Conservation (phyloP, 1,140 invertebrate genomes). For the Drosophila eugracilis region DNA sequence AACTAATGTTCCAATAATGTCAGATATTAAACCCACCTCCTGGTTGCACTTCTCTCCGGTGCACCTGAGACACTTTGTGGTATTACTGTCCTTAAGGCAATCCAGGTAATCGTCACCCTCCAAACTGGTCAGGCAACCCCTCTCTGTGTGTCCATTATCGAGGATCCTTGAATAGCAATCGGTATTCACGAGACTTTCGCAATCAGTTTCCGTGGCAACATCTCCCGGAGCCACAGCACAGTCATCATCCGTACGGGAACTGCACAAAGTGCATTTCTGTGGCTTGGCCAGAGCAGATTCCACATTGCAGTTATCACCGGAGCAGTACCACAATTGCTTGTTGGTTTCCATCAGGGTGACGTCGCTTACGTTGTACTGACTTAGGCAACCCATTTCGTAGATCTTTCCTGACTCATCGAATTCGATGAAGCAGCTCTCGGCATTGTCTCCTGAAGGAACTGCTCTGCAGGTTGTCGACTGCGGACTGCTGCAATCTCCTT, state of each 20-base stretch:
- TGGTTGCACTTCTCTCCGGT: constrained; percentile 57
- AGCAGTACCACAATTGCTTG: constrained; percentile 70
- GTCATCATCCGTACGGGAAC: constrained; percentile 57
- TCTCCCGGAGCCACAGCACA: constrained; percentile 54
- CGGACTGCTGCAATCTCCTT: constrained; percentile 55
- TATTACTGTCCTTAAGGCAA: constrained; percentile 46
- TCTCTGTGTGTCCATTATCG: constrained; percentile 71
- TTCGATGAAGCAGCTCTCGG: constrained; percentile 71
- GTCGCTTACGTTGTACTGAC: constrained; percentile 70
- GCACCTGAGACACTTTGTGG: constrained; percentile 57
- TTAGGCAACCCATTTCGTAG: constrained; percentile 64
- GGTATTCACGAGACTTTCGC: constrained; percentile 49
- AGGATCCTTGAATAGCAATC: constrained; percentile 71
- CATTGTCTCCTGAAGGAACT: constrained; percentile 27
- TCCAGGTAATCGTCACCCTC: constrained; percentile 61
- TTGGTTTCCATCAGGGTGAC: constrained; percentile 24
- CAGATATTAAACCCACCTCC: constrained; percentile 29
- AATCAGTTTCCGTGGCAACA: constrained; percentile 16
- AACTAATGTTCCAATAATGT: not conserved
- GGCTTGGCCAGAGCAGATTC: constrained; percentile 40
- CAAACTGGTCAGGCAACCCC: constrained; percentile 61
- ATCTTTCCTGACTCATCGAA: constrained; percentile 43
- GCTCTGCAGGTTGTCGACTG: constrained; percentile 62
- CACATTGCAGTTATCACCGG: constrained; percentile 73
- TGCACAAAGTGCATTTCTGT: constrained; percentile 61